Conservation (phyloP, 1,140 invertebrate genomes). For the Zaprionus nigranus region DNA sequence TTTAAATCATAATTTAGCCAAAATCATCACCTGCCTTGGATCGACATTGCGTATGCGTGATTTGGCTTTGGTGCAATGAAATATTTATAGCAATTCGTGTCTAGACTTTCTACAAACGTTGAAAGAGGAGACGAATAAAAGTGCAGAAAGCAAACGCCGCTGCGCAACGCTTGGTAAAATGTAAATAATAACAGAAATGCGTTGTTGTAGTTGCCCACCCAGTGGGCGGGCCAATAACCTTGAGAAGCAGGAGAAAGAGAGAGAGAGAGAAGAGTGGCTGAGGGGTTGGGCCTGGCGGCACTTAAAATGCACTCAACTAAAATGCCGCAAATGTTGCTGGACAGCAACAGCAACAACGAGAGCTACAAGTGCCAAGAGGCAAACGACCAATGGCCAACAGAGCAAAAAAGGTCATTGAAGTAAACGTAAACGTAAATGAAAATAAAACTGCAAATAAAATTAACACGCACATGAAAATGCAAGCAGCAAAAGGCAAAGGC, state of each 20-base stretch:
- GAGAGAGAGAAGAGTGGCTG: neutral
- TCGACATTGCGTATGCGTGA: constrained; percentile 46
- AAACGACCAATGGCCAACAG: constrained; percentile 32
- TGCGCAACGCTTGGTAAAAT: constrained; percentile 35
- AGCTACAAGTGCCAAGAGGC: constrained; percentile 27
- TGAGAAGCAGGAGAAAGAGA: constrained; percentile 10
- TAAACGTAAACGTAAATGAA: constrained; percentile 54
- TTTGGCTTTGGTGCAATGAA: constrained; percentile 38
- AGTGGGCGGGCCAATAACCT: constrained; percentile 43
- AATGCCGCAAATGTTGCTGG: constrained; percentile 58
- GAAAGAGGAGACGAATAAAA: constrained; percentile 31
- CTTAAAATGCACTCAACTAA: constrained; percentile 69
- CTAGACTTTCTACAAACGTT: constrained; percentile 39
- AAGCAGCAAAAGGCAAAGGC: constrained; percentile 3
- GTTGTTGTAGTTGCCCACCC: constrained; percentile 4
- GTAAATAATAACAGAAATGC: constrained; percentile 52
- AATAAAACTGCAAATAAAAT: constrained; percentile 69
- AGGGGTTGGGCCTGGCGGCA: constrained; percentile 37
- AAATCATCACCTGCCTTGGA: neutral
- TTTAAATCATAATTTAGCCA: neutral
- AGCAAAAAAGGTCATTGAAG: constrained; percentile 58
- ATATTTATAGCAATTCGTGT: constrained; percentile 50
- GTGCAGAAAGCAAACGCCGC: constrained; percentile 21
- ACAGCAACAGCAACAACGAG: constrained; percentile 26
- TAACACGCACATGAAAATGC: constrained; percentile 58